Conservation (phyloP, 23 tunicate genomes). For the Clavelina lepadiformis region DNA sequence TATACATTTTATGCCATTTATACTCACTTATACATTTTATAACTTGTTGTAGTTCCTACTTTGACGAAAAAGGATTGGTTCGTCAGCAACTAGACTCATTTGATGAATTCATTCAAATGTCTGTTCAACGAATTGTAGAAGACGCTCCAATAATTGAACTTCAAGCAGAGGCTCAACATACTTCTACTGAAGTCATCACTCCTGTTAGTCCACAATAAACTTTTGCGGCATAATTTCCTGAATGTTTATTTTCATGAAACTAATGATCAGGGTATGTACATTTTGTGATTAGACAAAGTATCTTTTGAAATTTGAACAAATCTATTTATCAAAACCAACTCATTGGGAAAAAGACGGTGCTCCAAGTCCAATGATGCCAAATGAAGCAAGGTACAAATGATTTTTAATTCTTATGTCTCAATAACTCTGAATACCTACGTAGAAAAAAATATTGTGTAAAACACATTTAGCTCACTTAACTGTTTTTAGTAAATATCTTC, state of each 20-base stretch:
- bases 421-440: no score
- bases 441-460: no score
- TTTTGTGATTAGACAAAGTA: constrained; percentile 68
- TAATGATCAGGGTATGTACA: no score
- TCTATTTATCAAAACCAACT: constrained; percentile 97
- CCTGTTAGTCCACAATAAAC: constrained; percentile 28
- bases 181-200: constrained; percentile 61
- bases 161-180: constrained; percentile 97
- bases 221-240: neutral
- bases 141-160: constrained; percentile 97
- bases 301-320: constrained; percentile 95
- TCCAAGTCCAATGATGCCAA: constrained; percentile 99
- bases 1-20: no score
- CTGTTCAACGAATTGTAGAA: constrained; percentile 98
- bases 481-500: no score
- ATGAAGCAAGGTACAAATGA: constrained; percentile 99
- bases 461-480: no score
- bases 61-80: constrained; percentile 98
- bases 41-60: constrained; percentile 70
- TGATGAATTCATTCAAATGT: constrained; percentile 99
- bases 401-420: no score
- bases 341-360: constrained; percentile 99
- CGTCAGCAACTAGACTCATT: constrained; percentile 98
- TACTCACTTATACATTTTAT: no score
- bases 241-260: neutral